A percentile compares a stretch with the other conserved stretches of the same genome.
These are phyloP conservation scores for Rafetus swinhoei DNA, from an alignment of 2,113 vertebrate species.

Conservation along the genomic window DNA sequence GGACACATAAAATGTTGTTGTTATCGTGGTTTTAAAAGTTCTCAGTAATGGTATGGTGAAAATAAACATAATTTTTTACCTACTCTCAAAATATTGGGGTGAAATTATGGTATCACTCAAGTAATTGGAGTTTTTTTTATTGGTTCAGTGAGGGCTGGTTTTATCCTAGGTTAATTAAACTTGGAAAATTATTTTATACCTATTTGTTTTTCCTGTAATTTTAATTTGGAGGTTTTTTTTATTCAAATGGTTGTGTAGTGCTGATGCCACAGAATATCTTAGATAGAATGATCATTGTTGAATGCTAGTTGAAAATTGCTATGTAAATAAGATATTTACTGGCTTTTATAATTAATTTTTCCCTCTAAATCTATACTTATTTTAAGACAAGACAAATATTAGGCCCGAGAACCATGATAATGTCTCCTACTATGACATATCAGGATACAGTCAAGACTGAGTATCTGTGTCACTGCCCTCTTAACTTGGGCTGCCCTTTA, in stretches of 20 bases:
- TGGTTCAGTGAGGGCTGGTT: background rate
- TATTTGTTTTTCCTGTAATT: background rate
- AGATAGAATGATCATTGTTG: background rate
- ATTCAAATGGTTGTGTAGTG: background rate
- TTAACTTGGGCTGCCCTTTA: background rate
- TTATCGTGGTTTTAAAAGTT: background rate
- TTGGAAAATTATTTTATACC: background rate
- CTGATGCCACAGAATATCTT: background rate
- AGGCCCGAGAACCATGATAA: fast-evolving
- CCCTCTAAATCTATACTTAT: background rate
- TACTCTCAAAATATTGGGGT: background rate
- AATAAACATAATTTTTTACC: background rate
- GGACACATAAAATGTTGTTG: background rate
- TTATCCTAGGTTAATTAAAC: background rate
- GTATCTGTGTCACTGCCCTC: background rate
- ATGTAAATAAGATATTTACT: background rate
- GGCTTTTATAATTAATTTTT: background rate
- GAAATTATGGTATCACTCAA: background rate
- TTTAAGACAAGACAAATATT: background rate
- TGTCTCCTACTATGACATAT: background rate
- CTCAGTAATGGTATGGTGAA: background rate
- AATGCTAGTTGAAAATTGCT: background rate
- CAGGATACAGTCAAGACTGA: background rate
- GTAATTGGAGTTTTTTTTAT: background rate
- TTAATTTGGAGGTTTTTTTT: background rate